Evolutionary conservation across 2,797 vertebrate genomes (phyloP).

Genomic region (Centropyge bicolor): DNA sequence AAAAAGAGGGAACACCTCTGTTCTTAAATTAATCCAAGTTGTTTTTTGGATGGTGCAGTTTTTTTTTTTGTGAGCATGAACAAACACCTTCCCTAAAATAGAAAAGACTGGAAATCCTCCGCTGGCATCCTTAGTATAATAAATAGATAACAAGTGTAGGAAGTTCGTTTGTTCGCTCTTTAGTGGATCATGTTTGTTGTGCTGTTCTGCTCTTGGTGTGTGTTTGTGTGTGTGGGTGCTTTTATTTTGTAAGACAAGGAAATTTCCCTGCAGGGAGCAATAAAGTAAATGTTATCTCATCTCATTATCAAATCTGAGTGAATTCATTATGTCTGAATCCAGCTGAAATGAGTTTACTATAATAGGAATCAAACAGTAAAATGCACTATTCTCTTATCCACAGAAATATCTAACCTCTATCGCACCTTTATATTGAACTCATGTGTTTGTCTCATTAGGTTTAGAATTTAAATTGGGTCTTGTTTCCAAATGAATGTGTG

Average conservation of each 20-base stretch:
- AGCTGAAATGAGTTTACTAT: conserved; percentile 5
- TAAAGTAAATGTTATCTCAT: conserved; percentile 29
- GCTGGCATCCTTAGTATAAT: conserved; percentile 19
- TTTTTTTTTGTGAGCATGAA: conserved; percentile 5
- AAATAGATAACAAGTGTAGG: conserved; percentile 24
- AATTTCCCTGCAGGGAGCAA: conserved; percentile 17
- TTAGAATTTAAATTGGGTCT: neutral
- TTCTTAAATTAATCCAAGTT: conserved; percentile 9
- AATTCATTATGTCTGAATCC: conserved; percentile 21
- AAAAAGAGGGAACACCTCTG: conserved; percentile 9
- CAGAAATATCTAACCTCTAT: neutral
- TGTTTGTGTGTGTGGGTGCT: conserved; percentile 33
- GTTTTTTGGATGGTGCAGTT: neutral
- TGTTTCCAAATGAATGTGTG: neutral
- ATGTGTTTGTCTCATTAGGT: neutral
- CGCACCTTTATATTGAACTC: neutral
- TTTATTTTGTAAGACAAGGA: conserved; percentile 16
- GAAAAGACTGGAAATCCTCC: conserved; percentile 9
- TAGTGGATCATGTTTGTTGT: conserved; percentile 24
- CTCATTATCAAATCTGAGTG: conserved; percentile 28
- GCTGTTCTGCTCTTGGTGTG: conserved; percentile 32
- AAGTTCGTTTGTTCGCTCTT: conserved; percentile 39
- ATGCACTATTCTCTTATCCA: neutral
- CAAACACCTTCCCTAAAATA: conserved; percentile 4
- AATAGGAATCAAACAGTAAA: neutral